Evolutionary conservation across 2,113 vertebrate genomes (phyloP).

Genomic region (Emberiza fucata): DNA sequence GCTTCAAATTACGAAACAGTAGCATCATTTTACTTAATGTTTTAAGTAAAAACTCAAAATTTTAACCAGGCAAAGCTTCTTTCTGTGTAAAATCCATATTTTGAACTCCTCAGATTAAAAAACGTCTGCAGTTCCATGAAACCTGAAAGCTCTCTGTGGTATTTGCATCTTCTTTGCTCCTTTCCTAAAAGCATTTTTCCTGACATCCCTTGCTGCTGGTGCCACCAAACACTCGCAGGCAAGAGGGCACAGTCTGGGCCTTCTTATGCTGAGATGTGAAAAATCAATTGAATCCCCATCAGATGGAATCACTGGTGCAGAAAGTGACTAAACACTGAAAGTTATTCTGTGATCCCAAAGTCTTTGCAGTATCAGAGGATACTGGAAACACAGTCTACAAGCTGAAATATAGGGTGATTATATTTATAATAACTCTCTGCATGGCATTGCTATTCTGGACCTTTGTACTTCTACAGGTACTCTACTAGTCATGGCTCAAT

Average conservation of each 20-base stretch:
- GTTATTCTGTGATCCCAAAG: background rate
- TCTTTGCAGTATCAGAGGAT: conserved; percentile 15
- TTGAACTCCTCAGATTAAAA: background rate
- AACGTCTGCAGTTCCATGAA: background rate
- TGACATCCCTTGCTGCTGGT: conserved; percentile 8
- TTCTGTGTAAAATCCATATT: background rate
- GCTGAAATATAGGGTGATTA: background rate
- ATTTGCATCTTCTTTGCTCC: background rate
- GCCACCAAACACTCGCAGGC: background rate
- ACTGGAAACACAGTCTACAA: background rate
- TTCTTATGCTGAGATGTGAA: conserved; percentile 14
- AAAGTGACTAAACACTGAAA: conserved; percentile 29
- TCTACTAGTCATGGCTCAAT: background rate
- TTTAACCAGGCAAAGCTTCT: background rate
- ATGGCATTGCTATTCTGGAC: background rate
- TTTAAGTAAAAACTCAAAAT: background rate
- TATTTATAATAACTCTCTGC: background rate
- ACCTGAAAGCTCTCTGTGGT: background rate
- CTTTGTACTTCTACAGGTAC: background rate
- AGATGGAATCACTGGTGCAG: conserved; percentile 38
- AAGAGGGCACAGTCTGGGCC: conserved; percentile 21
- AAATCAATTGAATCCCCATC: conserved; percentile 29
- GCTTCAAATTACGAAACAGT: background rate
- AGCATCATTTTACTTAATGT: background rate
- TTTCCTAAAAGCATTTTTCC: conserved; percentile 41